Evolutionary conservation across 2,797 vertebrate genomes (phyloP).

Genomic region (Lagodon rhomboides): DNA sequence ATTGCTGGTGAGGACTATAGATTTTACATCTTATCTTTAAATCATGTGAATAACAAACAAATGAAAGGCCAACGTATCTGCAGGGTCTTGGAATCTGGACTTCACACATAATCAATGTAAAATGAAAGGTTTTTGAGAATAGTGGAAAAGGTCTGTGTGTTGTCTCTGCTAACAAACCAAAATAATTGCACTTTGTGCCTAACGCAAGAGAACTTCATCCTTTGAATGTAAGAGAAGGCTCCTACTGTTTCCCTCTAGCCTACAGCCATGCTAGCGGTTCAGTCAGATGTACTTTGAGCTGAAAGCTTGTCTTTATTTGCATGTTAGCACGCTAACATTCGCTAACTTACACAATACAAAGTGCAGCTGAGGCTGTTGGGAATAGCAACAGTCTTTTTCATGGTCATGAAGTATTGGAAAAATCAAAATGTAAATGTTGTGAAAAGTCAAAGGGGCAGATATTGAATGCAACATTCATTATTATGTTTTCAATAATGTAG

Average conservation of each 20-base stretch:
- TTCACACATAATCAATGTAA: slow-evolving; percentile 26
- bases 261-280: neutral
- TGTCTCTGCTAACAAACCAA: neutral
- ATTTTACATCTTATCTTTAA: neutral
- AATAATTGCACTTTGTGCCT: slow-evolving; percentile 10
- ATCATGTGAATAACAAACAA: slow-evolving; percentile 11
- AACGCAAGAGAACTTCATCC: neutral
- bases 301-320: neutral
- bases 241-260: neutral
- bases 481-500: no score
- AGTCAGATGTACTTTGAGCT: neutral
- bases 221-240: slow-evolving; percentile 9
- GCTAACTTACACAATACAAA: neutral
- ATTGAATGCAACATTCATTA: no score
- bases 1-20: no score
- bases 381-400: no score
- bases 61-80: slow-evolving; percentile 17
- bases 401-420: neutral
- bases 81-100: slow-evolving; percentile 25
- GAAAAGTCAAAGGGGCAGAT: neutral
- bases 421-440: neutral
- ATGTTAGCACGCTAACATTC: no score
- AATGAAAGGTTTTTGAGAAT: neutral
- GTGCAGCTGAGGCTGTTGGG: neutral
- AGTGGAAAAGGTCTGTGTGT: neutral